A percentile compares a stretch with the other conserved stretches of the same genome.
These are phyloP conservation scores for Anguilla anguilla DNA, from an alignment of 2,797 vertebrate genomes.

Conservation along the genomic window DNA sequence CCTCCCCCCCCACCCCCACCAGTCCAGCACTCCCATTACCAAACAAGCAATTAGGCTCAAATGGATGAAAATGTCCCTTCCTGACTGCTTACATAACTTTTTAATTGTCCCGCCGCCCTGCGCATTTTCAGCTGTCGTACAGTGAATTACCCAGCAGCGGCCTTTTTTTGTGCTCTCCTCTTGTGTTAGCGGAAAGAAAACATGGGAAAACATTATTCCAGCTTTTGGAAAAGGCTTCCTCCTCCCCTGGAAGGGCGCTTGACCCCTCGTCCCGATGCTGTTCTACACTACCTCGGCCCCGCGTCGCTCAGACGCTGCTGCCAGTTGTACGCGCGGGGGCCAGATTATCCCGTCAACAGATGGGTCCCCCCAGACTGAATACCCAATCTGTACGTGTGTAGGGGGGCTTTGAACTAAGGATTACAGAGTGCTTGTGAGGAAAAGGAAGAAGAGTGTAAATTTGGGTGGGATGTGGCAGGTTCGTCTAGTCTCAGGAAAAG, in stretches of 20 bases:
- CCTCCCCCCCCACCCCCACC: not conserved
- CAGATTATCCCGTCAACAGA: constrained; percentile 11
- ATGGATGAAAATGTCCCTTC: not conserved
- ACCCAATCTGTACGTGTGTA: no score
- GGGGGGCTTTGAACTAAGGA: constrained; percentile 13
- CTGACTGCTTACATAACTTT: constrained; percentile 7
- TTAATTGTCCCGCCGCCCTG: constrained; percentile 11
- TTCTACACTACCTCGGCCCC: not conserved
- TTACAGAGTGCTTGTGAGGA: not conserved
- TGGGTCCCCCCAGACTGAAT: not conserved
- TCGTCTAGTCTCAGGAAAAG: constrained; percentile 6
- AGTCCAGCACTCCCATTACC: not conserved
- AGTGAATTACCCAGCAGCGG: not conserved
- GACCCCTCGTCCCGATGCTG: not conserved
- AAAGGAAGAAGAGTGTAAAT: not conserved
- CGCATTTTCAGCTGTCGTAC: not conserved
- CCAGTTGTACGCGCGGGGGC: not conserved
- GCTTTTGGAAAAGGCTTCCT: not conserved
- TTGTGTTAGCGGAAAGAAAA: not conserved
- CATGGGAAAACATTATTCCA: not conserved
- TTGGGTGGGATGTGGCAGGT: not conserved
- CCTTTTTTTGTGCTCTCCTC: not conserved
- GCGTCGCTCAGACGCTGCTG: not conserved
- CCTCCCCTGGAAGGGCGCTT: not conserved
- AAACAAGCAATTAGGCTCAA: constrained; percentile 13